Base-by-base conservation (phyloP, 30 jellyfish, hydroid and myxozoan genomes). In the Nemopilema nomurai region DNA sequence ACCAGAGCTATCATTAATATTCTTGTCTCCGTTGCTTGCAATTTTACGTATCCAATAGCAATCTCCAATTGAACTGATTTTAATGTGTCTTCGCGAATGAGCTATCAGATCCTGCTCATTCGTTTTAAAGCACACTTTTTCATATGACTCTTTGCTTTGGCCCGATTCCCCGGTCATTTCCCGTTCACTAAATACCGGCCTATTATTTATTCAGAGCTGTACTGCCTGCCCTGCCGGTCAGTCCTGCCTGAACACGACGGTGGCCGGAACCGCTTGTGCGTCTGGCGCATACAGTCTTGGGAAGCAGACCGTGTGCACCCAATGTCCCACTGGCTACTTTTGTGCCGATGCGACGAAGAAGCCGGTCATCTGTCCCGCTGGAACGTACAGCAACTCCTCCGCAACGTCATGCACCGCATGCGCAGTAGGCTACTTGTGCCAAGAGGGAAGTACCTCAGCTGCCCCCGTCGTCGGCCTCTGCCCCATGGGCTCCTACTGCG, bases 401-500 rank as follows among this genome's bases (percentile, higher is more conserved):
- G 85, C 97, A 71, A 81, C 94, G 16, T 27, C 90, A 0, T 95
- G 99, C 67, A 51, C 90, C 1, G 87, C 90, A 19, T 95, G 99
- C 68, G 29, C 83, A 6, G 73, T 85, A 0, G 99, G 99, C 21
- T 95, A 95, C 69, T 25, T 87, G 0, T 95, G 99, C 91, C 71
- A 63, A n/a, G 96, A 80, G 57, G 99, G 99, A 4, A 95, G 99
- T 78, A 84, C 88, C 9, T 52, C 91, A 20, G 85, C 97, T 17
- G 73, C 68, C 1, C 99, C 99, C 1, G 53, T 52, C 1, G 71
- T 79, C 26, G 97, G 99, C 19, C 16, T 90, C 16, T 95, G 99
- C 84, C 97, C 97, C 1, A 66, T 69, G 90, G 97, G 99, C 22
- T 95, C 86, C 8, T 95, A 85, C 88, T 95, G 99, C 77, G 90